phyloP scores from a whole-genome alignment of 2,797 vertebrate genomes.

The Hydrocynus forskahlii region DNA sequence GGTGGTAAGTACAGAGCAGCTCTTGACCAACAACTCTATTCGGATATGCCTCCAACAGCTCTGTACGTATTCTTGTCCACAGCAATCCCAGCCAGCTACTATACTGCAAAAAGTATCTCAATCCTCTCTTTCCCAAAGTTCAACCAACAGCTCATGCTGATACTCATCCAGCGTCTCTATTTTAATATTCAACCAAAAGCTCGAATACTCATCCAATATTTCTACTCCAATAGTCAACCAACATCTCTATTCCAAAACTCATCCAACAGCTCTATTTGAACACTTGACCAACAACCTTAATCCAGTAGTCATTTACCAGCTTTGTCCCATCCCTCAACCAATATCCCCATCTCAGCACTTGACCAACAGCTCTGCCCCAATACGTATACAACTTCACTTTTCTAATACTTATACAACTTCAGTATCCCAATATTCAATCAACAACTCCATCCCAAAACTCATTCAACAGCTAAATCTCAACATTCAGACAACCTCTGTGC shows the following conservation, averaged over 20 bases:
- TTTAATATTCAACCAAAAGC: no score
- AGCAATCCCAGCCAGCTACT: no score
- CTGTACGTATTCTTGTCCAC: no score
- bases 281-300: no score
- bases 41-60: background rate
- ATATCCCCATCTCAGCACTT: background rate
- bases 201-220: no score
- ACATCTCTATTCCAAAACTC: background rate
- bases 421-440: background rate
- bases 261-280: background rate
- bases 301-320: background rate
- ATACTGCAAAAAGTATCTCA: no score
- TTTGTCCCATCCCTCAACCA: background rate
- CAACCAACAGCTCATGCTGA: no score
- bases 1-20: constrained; percentile 73
- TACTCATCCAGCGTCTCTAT: no score
- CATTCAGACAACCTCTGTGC: no score
- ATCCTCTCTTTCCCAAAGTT: no score
- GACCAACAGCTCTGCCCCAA: background rate
- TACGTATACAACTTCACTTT: background rate
- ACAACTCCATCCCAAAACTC: background rate
- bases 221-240: background rate
- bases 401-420: background rate
- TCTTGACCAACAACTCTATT: background rate
- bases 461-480: background rate